Base-by-base conservation (phyloP, 1,140 invertebrate species). In the Drosophila paulistorum region DNA sequence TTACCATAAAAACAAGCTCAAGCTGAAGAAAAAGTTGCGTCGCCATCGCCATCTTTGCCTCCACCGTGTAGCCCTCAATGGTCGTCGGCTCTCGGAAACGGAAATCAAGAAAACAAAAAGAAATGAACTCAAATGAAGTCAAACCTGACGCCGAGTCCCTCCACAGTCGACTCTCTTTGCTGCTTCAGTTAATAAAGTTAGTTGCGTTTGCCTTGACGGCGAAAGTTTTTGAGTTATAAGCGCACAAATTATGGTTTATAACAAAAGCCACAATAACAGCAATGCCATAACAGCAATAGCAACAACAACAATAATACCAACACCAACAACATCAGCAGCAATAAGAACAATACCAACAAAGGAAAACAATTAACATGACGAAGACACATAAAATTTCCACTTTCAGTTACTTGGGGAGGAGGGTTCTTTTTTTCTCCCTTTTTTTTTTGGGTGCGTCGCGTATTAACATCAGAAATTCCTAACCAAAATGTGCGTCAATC, bases 21-120 rank as follows among this genome's bases (percentile, higher is more conserved):
- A 73, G 70, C 54, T 45, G 33, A 35, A 37, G 55, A 69, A 80
- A 51, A 84, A 84, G 69, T 84, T 76, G 76, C 71, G 71, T 79
- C 63, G 58, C 26, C 65, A 58, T 48, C 14, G 45, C 2, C 45
- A 17, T 7, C 14, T 17, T 48, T 3, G 45, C 14, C 45, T 2
- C 13, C 11, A 30, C 30, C 30, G 5, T 30, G 3, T 39, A 4
- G 37, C 35, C 35, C 35, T 11, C 35, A 37, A 37, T 11, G 37
- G 10, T 48, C 45, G 45, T 10, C 20, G 17, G 14, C 14, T 17
- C 45, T 51, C 81, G 79, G 72, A 87, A 87, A 79, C 84, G 83
- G 83, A 89, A 89, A 87, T 83, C 83, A 87, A 83, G 79, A 79
- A 87, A 86, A 86, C 83, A 86, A 86, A 87, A 86, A 82, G 83